Base-by-base conservation (phyloP, 2,113 vertebrate species). In the Varanus salvator region DNA sequence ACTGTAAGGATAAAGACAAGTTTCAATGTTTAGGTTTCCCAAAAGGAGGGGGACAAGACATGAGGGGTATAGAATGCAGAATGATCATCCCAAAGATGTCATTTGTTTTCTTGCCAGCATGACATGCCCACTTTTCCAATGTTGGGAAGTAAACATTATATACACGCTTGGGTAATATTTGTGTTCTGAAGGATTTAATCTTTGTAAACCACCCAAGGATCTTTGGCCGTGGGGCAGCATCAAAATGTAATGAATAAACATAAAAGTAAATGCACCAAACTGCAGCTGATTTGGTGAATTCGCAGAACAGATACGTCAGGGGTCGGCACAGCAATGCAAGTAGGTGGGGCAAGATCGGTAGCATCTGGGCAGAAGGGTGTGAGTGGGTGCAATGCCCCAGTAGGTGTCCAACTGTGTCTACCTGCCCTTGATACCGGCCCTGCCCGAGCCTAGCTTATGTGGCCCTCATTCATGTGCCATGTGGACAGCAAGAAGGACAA, bases 11-110 rank as follows among this genome's bases (percentile, higher is more conserved):
- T 44, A 44, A 44, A 44, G 38, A 44, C 38, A 44, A 44, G 66
- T 84, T 90, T 68, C 64, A 87, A 91, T 0, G 0, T 44, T 1
- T 3, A 83, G 78, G n/a, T 90, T 90, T 93, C 17, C 23, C 77
- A 3, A 92, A 88, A 76, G 38, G 92, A 66, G 14, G 90, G 84
- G 77, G 76, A 50, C 19, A 64, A 69, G 25, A 29, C 80, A 77
- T 81, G 81, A 29, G 54, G 71, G 87, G 25, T 1, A 2, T 9
- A 38, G 85, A 31, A 48, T 88, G 66, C 54, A 31, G 0, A 0
- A n/a, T 21, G 19, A 71, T 75, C 21, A 31, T n/a, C 57, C 52
- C 31, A 19, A 19, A 38, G 7, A 14, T 44, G 5, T 34, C 76
- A 68, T 68, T 71, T 21, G 38, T 71, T 88, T 34, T 48, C 8